phyloP scores from a whole-genome alignment of 2,888 invertebrate genomes.

The Steinernema carpocapsae region DNA sequence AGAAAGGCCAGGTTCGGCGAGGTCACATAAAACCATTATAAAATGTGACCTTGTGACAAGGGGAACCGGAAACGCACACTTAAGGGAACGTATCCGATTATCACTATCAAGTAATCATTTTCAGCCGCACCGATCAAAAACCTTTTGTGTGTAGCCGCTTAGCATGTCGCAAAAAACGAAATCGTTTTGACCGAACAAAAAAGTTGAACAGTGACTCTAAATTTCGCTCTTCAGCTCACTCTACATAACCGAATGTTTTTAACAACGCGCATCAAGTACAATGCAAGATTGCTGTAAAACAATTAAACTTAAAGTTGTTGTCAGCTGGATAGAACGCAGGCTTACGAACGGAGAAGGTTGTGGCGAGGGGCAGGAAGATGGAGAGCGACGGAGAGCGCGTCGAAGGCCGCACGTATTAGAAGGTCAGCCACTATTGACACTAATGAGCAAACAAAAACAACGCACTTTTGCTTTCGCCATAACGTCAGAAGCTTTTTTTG shows the following conservation, averaged over 20 bases:
- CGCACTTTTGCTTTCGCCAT: background rate
- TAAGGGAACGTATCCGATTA: constrained; percentile 10
- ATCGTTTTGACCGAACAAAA: background rate
- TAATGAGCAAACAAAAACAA: constrained; percentile 32
- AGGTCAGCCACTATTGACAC: constrained; percentile 33
- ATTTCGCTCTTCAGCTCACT: background rate
- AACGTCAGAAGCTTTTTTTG: too few species aligned
- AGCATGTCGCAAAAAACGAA: background rate
- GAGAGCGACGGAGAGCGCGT: background rate
- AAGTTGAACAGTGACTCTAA: background rate
- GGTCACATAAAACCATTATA: background rate
- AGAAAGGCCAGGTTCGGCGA: background rate
- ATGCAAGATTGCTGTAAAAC: background rate
- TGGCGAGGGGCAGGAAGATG: constrained; percentile 7
- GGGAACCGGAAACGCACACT: background rate
- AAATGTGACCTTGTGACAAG: background rate
- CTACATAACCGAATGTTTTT: background rate
- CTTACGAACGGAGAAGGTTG: background rate
- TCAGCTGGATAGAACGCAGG: background rate
- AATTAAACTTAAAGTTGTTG: background rate
- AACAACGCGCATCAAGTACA: background rate
- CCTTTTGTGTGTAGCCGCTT: background rate
- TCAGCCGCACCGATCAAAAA: background rate
- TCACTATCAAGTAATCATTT: background rate
- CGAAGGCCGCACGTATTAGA: constrained; percentile 4